phyloP scores from a whole-genome alignment of 2,113 vertebrate species.

The Caloenas nicobarica region DNA sequence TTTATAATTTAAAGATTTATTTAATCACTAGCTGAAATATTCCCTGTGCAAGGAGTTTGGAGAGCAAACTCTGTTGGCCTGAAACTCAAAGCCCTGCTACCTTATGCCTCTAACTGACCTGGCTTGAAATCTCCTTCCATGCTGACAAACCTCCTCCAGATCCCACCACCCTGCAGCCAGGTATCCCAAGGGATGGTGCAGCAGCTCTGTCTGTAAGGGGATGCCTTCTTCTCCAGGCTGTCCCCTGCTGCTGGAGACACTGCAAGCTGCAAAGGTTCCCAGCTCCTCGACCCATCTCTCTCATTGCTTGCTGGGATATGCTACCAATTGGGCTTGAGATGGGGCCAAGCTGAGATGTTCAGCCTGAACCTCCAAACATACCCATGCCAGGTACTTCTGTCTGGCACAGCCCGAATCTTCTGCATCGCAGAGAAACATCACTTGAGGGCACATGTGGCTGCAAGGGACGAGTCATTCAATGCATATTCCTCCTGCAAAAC shows the following conservation, averaged over 20 bases:
- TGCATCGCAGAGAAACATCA: background rate
- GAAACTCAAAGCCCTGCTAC: background rate
- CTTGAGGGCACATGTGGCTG: background rate
- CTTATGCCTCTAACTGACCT: background rate
- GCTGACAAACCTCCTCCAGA: rapidly evolving
- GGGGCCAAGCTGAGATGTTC: background rate
- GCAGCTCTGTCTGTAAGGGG: background rate
- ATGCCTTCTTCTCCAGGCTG: background rate
- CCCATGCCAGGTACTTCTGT: rapidly evolving
- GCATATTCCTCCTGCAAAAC: background rate
- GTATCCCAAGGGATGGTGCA: background rate
- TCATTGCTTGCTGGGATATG: background rate
- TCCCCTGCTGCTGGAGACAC: background rate
- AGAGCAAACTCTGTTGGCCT: background rate
- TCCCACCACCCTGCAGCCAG: background rate
- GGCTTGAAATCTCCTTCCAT: background rate
- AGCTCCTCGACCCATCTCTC: background rate
- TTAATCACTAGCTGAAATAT: background rate
- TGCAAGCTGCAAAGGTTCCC: background rate
- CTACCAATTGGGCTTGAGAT: background rate
- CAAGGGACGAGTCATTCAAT: background rate
- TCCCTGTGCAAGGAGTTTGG: background rate
- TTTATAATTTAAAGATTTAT: background rate
- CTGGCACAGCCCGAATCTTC: background rate
- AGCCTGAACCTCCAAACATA: background rate